Base-by-base conservation (phyloP, 92 coral and sea anemone species). In the Actinostola sp. region DNA sequence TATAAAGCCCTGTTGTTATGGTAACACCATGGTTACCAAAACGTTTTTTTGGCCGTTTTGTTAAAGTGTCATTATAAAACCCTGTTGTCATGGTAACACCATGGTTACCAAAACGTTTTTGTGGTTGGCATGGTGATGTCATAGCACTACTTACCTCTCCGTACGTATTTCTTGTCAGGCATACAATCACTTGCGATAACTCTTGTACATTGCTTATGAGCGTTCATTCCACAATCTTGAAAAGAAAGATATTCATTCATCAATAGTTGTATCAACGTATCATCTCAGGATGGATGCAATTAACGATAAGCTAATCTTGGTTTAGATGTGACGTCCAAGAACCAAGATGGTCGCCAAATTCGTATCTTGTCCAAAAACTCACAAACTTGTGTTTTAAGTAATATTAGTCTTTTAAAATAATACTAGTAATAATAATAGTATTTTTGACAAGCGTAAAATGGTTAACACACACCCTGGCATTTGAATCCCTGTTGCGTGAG, bases 401-500 rank as follows among this genome's bases (percentile, higher is more conserved):
- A n/a, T n/a, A n/a, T n/a, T n/a, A n/a, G n/a, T n/a, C n/a, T n/a
- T n/a, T n/a, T n/a, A n/a, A n/a, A n/a, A n/a, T n/a, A n/a, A n/a
- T n/a, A n/a, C n/a, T n/a, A n/a, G n/a, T n/a, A n/a, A n/a, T n/a
- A n/a, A n/a, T n/a, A n/a, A n/a, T n/a, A n/a, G n/a, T n/a, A n/a
- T n/a, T n/a, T n/a, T n/a, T n/a, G n/a, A n/a, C n/a, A n/a, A n/a
- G n/a, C n/a, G n/a, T n/a, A n/a, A 39, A 39, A 39, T 39, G 14
- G 14, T 39, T 16, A 25, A 46, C 10, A 60, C 29, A 27, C 4
- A 91, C 98, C 98, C 83, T 91, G 97, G 55, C 98, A 94, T 57
- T 92, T 94, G 57, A 85, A 86, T 41, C 98, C 98, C 57, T 94
- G 98, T 78, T 84, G 92, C n/a, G 88, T 94, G 42, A 94, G 77